phyloP scores from a whole-genome alignment of 2,113 vertebrate genomes.

The Osmerus eperlanus region DNA sequence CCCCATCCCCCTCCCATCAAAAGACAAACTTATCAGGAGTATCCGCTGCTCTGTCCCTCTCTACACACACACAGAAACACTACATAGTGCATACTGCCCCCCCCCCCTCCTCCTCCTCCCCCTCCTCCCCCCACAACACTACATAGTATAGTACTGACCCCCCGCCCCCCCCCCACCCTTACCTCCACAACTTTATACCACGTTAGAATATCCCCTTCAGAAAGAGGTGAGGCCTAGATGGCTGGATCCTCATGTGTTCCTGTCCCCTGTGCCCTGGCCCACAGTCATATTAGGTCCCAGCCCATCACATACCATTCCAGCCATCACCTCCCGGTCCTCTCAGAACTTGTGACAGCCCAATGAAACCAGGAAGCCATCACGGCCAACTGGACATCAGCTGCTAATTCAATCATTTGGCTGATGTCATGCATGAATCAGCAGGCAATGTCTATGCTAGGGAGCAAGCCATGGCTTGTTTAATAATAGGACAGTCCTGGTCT shows the following conservation, averaged over 20 bases:
- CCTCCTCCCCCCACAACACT: not conserved
- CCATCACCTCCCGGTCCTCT: slow-evolving; percentile 46
- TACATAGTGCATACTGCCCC: not conserved
- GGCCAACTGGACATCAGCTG: slow-evolving; percentile 28
- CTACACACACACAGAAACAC: not conserved
- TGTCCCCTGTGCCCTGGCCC: slow-evolving; percentile 21
- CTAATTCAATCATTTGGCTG: slow-evolving; percentile 28
- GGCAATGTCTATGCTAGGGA: slow-evolving; percentile 1
- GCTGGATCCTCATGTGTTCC: not conserved
- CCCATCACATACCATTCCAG: slow-evolving; percentile 68
- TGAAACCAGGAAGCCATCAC: slow-evolving; percentile 54
- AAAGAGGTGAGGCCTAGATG: not conserved
- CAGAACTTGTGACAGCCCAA: slow-evolving; percentile 48
- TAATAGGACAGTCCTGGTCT: not conserved
- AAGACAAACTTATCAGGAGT: slow-evolving; percentile 1
- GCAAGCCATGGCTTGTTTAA: not conserved
- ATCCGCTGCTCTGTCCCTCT: not conserved
- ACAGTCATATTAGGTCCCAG: slow-evolving; percentile 36
- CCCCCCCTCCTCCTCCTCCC: not conserved
- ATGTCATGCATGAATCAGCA: slow-evolving; percentile 27
- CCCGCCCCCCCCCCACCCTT: not conserved
- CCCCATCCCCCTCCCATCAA: slow-evolving; percentile 1
- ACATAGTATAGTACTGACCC: not conserved
- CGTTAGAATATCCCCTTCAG: not conserved
- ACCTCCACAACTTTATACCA: not conserved